Conservation (phyloP, 2,113 vertebrate species). For the Cochlearius cochlearius region DNA sequence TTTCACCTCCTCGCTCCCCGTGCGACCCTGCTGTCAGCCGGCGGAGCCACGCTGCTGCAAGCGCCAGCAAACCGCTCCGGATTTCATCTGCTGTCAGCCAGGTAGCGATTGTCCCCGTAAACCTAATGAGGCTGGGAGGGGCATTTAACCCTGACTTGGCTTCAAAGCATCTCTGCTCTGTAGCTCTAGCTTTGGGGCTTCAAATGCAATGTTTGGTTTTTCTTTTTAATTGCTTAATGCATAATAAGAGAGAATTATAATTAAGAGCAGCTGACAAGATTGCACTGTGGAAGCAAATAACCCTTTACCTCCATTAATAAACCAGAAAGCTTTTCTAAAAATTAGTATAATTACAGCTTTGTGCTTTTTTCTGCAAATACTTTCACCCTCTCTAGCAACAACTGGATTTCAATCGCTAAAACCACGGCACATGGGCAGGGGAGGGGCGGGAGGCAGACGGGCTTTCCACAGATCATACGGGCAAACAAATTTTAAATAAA, state of each 20-base stretch:
- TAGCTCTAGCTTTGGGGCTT: background rate
- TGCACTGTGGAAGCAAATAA: background rate
- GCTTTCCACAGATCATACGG: background rate
- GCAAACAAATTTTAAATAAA: background rate
- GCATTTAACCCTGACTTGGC: accelerated
- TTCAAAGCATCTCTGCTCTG: background rate
- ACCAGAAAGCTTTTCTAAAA: background rate
- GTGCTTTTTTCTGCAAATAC: background rate
- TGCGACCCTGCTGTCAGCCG: background rate
- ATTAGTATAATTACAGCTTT: background rate
- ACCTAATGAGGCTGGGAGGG: accelerated
- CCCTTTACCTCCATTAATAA: background rate
- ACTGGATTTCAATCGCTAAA: background rate
- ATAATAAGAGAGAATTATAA: background rate
- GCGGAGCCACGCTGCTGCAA: background rate
- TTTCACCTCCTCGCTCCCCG: background rate
- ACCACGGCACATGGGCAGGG: accelerated
- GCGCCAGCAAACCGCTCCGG: accelerated
- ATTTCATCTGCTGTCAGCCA: background rate
- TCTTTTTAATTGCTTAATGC: background rate
- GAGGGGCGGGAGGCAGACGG: background rate
- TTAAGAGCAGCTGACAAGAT: conserved; percentile 36
- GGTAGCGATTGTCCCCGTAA: background rate
- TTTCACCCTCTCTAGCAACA: background rate
- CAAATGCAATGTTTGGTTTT: background rate